Percentiles rank a stretch among this genome's conserved stretches.
These are phyloP conservation scores for Lutjanus erythropterus DNA, from an alignment of 2,113 vertebrate species.

Conservation along the genomic window DNA sequence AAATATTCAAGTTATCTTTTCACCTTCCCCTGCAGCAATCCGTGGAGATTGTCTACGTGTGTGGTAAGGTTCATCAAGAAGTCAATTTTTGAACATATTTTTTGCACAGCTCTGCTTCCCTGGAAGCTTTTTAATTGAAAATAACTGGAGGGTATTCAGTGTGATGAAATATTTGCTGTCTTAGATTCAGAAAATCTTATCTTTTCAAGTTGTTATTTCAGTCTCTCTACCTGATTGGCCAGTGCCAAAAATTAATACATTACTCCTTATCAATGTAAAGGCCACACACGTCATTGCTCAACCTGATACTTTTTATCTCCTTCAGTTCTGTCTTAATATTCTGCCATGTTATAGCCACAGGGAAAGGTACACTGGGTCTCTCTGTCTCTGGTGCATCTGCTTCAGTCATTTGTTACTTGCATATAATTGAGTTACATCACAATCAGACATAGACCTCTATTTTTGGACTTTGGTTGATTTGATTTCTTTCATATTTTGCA, in stretches of 20 bases:
- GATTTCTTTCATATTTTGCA: constrained; percentile 15
- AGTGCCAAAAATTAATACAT: constrained; percentile 62
- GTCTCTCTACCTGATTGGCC: constrained; percentile 63
- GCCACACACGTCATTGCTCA: constrained; percentile 52
- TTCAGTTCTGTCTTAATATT: constrained; percentile 48
- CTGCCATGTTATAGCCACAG: constrained; percentile 47
- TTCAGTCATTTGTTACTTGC: constrained; percentile 39
- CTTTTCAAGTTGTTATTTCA: constrained; percentile 67
- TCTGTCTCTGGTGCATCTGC: constrained; percentile 13
- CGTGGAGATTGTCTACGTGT: constrained; percentile 40
- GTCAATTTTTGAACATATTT: constrained; percentile 45
- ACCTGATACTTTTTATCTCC: constrained; percentile 48
- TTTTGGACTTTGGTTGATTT: background rate
- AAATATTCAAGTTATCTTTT: constrained; percentile 53
- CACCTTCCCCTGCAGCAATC: constrained; percentile 47
- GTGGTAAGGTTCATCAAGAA: constrained; percentile 60
- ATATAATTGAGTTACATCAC: constrained; percentile 31
- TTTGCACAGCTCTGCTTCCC: constrained; percentile 49
- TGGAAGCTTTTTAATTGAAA: constrained; percentile 64
- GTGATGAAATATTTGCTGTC: constrained; percentile 69
- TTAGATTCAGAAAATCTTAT: constrained; percentile 68
- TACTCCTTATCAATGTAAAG: constrained; percentile 65
- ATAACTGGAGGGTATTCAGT: constrained; percentile 56
- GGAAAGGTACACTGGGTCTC: constrained; percentile 10
- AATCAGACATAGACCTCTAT: constrained; percentile 13